A percentile compares a stretch with the other conserved stretches of the same genome.
Conservation (phyloP, 35 echinoderm and acorn worm genomes). For the Apostichopus californicus region DNA sequence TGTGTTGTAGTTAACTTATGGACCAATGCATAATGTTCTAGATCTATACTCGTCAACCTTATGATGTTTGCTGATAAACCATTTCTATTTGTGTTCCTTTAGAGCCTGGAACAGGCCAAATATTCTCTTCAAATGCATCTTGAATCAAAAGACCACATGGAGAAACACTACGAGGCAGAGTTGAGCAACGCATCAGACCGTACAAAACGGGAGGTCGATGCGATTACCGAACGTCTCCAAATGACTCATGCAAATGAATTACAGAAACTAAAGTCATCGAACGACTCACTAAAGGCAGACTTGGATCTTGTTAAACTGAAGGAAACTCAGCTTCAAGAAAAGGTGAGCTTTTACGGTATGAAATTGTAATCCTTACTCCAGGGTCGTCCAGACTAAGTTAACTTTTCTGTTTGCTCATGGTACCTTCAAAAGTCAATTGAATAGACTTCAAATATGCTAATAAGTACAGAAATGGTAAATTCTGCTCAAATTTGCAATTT, state of each 20-base stretch:
- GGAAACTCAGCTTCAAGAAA: slow-evolving; percentile 80
- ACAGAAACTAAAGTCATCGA: slow-evolving; percentile 53
- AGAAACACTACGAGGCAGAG: slow-evolving; percentile 54
- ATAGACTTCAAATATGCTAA: too few relatives aligned
- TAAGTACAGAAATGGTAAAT: too few relatives aligned
- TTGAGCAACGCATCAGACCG: slow-evolving; percentile 60
- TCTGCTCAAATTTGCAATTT: too few relatives aligned
- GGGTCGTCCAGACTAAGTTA: background rate
- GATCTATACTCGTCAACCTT: too few relatives aligned
- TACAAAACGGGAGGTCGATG: slow-evolving; percentile 57
- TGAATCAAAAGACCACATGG: slow-evolving; percentile 70
- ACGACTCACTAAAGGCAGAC: slow-evolving; percentile 57
- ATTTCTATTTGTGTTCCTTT: background rate
- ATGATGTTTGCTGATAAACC: too few relatives aligned
- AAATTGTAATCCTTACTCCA: slow-evolving; percentile 1
- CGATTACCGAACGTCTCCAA: slow-evolving; percentile 39
- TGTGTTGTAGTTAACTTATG: too few relatives aligned
- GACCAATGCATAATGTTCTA: too few relatives aligned
- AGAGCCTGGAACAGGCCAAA: slow-evolving; percentile 92
- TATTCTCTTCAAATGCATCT: slow-evolving; percentile 79
- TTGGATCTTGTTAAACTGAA: slow-evolving; percentile 67
- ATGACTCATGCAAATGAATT: slow-evolving; percentile 64
- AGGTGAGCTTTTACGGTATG: slow-evolving; percentile 36
- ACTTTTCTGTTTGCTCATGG: background rate
- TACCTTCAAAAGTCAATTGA: too few relatives aligned